Conservation (phyloP, 2,888 invertebrate genomes). For the Megastigmus dorsalis region DNA sequence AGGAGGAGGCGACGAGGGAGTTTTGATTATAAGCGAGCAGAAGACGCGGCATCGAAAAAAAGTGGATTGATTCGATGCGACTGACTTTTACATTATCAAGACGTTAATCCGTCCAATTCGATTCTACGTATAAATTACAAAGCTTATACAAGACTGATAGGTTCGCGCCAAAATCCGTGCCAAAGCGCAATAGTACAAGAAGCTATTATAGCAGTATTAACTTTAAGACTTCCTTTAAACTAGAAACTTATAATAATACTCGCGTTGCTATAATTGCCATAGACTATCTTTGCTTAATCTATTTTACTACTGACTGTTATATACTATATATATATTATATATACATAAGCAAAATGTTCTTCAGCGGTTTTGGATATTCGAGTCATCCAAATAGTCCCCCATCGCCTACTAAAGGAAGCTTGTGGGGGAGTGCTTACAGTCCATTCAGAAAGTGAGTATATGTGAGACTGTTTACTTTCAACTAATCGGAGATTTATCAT, state of each 20-base stretch:
- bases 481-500: neutral
- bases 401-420: conserved; percentile 64
- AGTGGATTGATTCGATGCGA: neutral
- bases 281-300: neutral
- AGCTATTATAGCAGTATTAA: conserved; percentile 39
- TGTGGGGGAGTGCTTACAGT: conserved; percentile 68
- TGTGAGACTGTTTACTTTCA: neutral
- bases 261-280: neutral
- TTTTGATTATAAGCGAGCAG: no score
- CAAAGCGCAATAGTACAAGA: conserved; percentile 59
- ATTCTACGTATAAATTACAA: neutral
- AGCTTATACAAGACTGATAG: conserved; percentile 50
- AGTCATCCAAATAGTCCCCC: conserved; percentile 65
- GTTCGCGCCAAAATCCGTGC: conserved; percentile 59
- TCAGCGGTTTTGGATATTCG: conserved; percentile 66
- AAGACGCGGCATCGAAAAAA: conserved; percentile 3
- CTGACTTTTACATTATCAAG: no score
- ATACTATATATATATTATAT: neutral
- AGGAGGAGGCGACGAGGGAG: no score
- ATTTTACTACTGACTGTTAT: conserved; percentile 1
- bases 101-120: conserved; percentile 40
- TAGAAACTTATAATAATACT: neutral
- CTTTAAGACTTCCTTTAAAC: conserved; percentile 17
- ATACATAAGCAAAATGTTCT: conserved; percentile 63
- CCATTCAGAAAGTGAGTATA: conserved; percentile 71